Base-by-base conservation (phyloP, 2,797 vertebrate species). In the Antrozous pallidus region DNA sequence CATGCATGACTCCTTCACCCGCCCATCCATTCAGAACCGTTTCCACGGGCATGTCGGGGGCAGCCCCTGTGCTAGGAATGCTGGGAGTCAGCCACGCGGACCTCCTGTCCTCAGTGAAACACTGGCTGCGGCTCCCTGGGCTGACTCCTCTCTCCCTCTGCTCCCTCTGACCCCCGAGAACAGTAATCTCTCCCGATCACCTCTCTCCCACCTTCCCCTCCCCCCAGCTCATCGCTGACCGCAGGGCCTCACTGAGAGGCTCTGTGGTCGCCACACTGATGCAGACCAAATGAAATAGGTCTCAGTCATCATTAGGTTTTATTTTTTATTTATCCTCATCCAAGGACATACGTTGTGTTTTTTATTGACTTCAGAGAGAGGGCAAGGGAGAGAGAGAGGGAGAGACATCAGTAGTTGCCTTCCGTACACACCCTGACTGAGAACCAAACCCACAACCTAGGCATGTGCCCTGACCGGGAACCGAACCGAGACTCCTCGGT, bases 141-240 rank as follows among this genome's bases (percentile, higher is more conserved):
- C n/a, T 0, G 9, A 45, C 17, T 16, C 42, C 56, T 85, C 22
- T 18, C 24, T 28, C 86, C n/a, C 5, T 10, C 20, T 6, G 4
- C 14, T 12, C 31, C 31, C 36, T 24, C 18, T n/a, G 1, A 42
- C 70, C 77, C 49, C 40, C 70, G 2, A 51, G 56, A 82, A 8
- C 7, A 38, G 24, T 20, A 5, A 0, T 7, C 0, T 22, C 20
- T 1, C 31, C 22, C 36, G 42, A n/a, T 58, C 80, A 20, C 36
- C 0, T 22, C 26, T 36, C n/a, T 54, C 20, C n/a, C 28, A 38
- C 49, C 31, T 18, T 67, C 47, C 11, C 9, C 67, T 74, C 67
- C 13, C 8, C 8, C 11, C 5, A 47, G 24, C 38, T 26, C 5
- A 65, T 26, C 4, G 0, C 1, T 28, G 56, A 13, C 3, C 10